Conservation (phyloP, 2,888 invertebrate species). For the Helicoverpa assulta region DNA sequence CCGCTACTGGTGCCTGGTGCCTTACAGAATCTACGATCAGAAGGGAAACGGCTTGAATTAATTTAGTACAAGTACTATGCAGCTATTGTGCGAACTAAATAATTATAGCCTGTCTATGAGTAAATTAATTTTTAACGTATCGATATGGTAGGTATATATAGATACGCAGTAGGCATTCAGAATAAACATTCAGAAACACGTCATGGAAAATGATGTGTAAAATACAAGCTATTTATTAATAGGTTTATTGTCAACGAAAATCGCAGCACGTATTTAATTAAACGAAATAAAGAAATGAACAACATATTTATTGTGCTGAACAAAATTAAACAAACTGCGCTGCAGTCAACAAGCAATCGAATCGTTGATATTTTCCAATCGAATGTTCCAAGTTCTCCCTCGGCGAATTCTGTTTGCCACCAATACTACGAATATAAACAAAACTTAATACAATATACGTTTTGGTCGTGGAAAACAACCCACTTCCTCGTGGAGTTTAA, state of each 20-base stretch:
- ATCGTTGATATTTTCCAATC: constrained; percentile 41
- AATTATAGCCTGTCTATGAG: not conserved
- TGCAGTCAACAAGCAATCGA: constrained; percentile 30
- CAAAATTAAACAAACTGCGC: constrained; percentile 32
- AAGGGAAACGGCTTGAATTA: constrained; percentile 2
- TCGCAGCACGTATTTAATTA: not conserved
- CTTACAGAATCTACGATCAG: not conserved
- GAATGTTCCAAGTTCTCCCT: constrained; percentile 33
- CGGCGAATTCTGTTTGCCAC: constrained; percentile 37
- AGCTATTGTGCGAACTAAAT: constrained; percentile 1
- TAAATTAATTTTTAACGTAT: constrained; percentile 4
- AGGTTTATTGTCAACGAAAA: not conserved
- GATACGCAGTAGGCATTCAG: not conserved
- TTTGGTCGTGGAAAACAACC: constrained; percentile 43
- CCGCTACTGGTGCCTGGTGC: not conserved
- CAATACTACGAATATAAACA: constrained; percentile 46
- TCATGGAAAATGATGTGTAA: not conserved
- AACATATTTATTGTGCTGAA: constrained; percentile 12
- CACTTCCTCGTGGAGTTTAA: constrained; percentile 7
- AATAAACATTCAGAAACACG: too few relatives aligned
- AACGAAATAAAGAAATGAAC: constrained; percentile 15
- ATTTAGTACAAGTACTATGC: not conserved
- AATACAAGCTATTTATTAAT: not conserved
- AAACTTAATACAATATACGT: constrained; percentile 47
- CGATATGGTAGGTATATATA: not conserved